These are phyloP conservation scores for Orthosia gothica DNA, from an alignment of 2,888 invertebrate species.

Conservation along the genomic window DNA sequence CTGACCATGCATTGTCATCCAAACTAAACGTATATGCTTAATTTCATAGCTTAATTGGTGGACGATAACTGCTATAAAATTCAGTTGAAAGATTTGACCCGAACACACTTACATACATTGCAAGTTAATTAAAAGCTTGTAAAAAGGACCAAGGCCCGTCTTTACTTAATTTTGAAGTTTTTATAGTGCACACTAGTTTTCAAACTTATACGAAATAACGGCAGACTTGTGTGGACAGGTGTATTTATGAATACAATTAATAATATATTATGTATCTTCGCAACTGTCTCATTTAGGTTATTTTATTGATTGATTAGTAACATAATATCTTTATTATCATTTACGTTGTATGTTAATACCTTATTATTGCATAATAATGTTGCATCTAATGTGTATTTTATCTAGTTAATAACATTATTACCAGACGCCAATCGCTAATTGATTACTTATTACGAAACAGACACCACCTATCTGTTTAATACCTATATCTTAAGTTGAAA, in stretches of 20 bases:
- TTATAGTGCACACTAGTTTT: not conserved
- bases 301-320: not conserved
- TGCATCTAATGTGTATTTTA: not conserved
- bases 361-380: not conserved
- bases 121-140: too few species aligned
- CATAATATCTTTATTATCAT: not conserved
- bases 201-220: not conserved
- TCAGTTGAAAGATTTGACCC: too few species aligned
- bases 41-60: too few species aligned
- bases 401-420: not conserved
- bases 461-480: conserved; percentile 9
- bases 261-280: not conserved
- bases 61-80: too few species aligned
- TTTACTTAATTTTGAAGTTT: not conserved
- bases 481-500: not conserved
- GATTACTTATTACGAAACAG: conserved; percentile 4
- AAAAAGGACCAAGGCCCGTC: not conserved
- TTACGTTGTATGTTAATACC: too few species aligned
- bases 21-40: too few species aligned
- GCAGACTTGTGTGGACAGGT: conserved; percentile 9
- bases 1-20: too few species aligned
- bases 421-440: not conserved
- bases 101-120: too few species aligned
- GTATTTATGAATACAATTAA: conserved; percentile 13
- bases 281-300: not conserved